phyloP scores from a whole-genome alignment of 2,888 invertebrate species.

The Prosopocoilus inquinatus region DNA sequence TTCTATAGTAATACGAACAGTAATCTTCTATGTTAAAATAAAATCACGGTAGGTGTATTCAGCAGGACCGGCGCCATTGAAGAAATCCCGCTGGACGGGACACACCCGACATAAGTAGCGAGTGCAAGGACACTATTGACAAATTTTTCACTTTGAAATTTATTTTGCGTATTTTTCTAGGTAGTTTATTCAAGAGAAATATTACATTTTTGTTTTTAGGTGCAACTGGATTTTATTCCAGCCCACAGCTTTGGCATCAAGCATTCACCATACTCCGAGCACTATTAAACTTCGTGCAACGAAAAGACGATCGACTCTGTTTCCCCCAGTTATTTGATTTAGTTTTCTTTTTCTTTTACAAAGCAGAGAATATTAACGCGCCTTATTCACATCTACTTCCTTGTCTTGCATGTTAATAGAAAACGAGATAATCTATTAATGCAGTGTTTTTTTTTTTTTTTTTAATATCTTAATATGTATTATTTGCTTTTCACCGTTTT shows the following conservation, averaged over 20 bases:
- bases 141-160: not conserved
- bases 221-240: conserved; percentile 62
- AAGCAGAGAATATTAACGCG: conserved; percentile 15
- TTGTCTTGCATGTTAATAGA: too few relatives aligned
- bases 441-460: too few relatives aligned
- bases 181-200: not conserved
- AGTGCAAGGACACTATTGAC: too few relatives aligned
- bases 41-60: too few relatives aligned
- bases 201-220: conserved; percentile 51
- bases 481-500: not conserved
- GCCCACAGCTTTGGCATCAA: conserved; percentile 82
- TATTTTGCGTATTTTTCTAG: not conserved
- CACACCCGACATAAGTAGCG: too few relatives aligned
- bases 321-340: conserved; percentile 5
- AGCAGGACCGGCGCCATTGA: too few relatives aligned
- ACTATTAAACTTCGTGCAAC: conserved; percentile 37
- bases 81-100: too few relatives aligned
- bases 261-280: conserved; percentile 72
- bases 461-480: conserved; percentile 2
- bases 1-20: too few relatives aligned
- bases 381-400: conserved; percentile 4
- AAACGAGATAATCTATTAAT: too few relatives aligned
- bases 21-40: too few relatives aligned
- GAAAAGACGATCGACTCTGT: conserved; percentile 17
- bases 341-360: conserved; percentile 6